Conservation (phyloP, 2,888 invertebrate genomes). For the Cryptocephalus primarius region DNA sequence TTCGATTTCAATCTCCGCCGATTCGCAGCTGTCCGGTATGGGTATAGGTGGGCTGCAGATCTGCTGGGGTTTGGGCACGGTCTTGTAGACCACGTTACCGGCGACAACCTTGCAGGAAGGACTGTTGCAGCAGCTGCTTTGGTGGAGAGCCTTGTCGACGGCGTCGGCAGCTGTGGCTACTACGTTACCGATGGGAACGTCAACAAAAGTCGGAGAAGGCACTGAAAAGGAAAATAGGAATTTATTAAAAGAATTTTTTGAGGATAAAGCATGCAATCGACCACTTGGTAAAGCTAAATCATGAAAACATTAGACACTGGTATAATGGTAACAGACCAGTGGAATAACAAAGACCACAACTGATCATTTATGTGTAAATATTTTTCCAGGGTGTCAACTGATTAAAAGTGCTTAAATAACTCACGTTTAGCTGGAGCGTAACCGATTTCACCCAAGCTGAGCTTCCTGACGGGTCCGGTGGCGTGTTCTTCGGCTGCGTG, state of each 20-base stretch:
- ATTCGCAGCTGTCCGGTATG: slow-evolving; percentile 11
- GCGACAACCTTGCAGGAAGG: slow-evolving; percentile 17
- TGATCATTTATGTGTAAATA: too few species aligned
- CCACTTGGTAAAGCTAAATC: too few species aligned
- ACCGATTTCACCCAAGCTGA: slow-evolving; percentile 38
- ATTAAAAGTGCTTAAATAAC: slow-evolving; percentile 1
- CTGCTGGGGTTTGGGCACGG: slow-evolving; percentile 14
- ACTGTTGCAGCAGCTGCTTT: slow-evolving; percentile 1
- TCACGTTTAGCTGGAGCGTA: slow-evolving; percentile 35
- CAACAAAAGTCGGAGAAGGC: slow-evolving; percentile 10
- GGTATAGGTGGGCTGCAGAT: slow-evolving; percentile 7
- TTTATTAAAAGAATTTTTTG: background rate
- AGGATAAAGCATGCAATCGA: too few species aligned
- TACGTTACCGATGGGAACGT: slow-evolving; percentile 9
- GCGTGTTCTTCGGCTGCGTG: slow-evolving; percentile 2
- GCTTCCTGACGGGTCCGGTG: slow-evolving; percentile 15
- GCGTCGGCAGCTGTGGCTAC: background rate
- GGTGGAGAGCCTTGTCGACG: slow-evolving; percentile 1
- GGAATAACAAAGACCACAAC: too few species aligned
- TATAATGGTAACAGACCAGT: too few species aligned
- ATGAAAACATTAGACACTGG: too few species aligned
- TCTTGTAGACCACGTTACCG: slow-evolving; percentile 22
- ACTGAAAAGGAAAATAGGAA: slow-evolving; percentile 10
- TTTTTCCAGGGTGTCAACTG: too few species aligned
- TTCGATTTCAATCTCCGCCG: slow-evolving; percentile 5